Evolutionary conservation across 1,140 invertebrate species (phyloP), one percentile per base, ranked within the genome.

Genomic region (Drosophila seguyi): DNA sequence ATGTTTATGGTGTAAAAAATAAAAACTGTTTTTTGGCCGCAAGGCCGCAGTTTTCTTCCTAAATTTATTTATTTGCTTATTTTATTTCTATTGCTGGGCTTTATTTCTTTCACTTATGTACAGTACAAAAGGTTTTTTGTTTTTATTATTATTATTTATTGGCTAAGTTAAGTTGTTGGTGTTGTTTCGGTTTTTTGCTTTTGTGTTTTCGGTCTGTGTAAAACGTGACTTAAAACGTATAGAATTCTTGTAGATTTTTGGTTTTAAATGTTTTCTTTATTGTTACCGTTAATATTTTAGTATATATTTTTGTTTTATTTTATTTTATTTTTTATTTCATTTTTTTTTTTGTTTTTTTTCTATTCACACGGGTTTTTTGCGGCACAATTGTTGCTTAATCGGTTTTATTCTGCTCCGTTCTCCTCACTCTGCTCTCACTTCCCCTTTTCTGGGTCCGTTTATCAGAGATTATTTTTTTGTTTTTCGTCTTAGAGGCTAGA

Each of bases 191-290:
- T 63, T 56, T 75, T 68, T 65, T 58, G 36, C 45, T 68, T 79
- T 73, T 61, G 66, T 58, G 67, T 67, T 63, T 58, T 69, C 58
- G 47, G 53, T 68, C 85, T 90, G 83, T 87, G 80, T 88, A 91
- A 91, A 91, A 82, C 72, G 73, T 91, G 76, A 80, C 88, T 88
- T 91, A 88, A 80, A 71, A 88, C 61, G 84, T 90, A 88, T 88
- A 88, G 84, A 88, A 90, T 88, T 88, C 80, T 88, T 90, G 84
- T 88, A 88, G 85, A 88, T 88, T 91, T 91, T 87, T 85, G 90
- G 81, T 91, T 80, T 85, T 90, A 85, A 87, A 88, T 88, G 85
- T 88, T 90, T 90, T 85, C 66, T 88, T 88, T 84, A 81, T 83
- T 88, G 84, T 88, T 88, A 84, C 73, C 85, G 85, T 88, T 88